phyloP scores from a whole-genome alignment of 1,140 invertebrate genomes.

The Drosophila rhopaloa region DNA sequence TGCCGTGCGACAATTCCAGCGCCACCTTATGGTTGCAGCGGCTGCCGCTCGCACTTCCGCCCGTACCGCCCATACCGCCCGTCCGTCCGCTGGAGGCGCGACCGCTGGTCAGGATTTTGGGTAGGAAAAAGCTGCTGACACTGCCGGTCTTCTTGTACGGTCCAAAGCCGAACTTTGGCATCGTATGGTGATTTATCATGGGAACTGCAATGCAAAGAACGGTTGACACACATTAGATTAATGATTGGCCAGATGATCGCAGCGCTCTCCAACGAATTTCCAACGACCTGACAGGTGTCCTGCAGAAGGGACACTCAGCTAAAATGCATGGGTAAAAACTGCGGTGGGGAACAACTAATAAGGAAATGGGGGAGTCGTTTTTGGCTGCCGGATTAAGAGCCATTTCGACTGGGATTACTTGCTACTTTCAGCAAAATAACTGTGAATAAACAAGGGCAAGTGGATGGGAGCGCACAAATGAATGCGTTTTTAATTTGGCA shows the following conservation, averaged over 20 bases:
- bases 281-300: slow-evolving; percentile 15
- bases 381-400: slow-evolving; percentile 36
- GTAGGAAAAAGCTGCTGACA: slow-evolving; percentile 84
- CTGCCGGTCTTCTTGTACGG: slow-evolving; percentile 80
- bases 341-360: slow-evolving; percentile 4
- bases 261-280: slow-evolving; percentile 15
- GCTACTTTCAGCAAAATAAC: slow-evolving; percentile 21
- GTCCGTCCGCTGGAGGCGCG: slow-evolving; percentile 56
- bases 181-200: slow-evolving; percentile 90
- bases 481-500: slow-evolving; percentile 81
- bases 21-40: slow-evolving; percentile 86
- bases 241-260: slow-evolving; percentile 49
- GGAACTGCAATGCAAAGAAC: slow-evolving; percentile 86
- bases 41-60: slow-evolving; percentile 15
- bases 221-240: slow-evolving; percentile 42
- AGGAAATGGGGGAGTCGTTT: slow-evolving; percentile 18
- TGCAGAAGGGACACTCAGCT: slow-evolving; percentile 38
- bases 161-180: slow-evolving; percentile 88
- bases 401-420: slow-evolving; percentile 28
- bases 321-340: slow-evolving; percentile 56
- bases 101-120: slow-evolving; percentile 81
- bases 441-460: slow-evolving; percentile 31
- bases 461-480: slow-evolving; percentile 41
- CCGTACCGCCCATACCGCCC: slow-evolving; percentile 19
- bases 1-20: slow-evolving; percentile 91